Evolutionary conservation across 1,140 invertebrate species (phyloP), one percentile per base, ranked within the genome.

Genomic region (Tetramorium alpestre): DNA sequence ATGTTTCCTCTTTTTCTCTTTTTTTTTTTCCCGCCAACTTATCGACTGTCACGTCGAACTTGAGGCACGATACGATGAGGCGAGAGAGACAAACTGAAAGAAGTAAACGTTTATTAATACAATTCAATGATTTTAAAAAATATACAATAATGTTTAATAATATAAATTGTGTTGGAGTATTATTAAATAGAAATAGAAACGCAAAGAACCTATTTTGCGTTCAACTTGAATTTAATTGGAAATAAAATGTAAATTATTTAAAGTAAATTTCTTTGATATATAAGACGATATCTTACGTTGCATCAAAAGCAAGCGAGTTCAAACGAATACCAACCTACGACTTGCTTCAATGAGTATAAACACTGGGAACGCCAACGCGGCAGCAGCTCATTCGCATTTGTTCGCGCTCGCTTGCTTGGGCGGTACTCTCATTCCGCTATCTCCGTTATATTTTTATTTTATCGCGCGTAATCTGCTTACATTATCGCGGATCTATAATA

Each of bases 21-120:
- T 16, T 38, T 58, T 58, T 72, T 69, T 44, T 41, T 13, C 16
- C 13, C 25, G 6, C 18, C 78, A 25, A 51, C 38, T 81, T 81
- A 81, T 70, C 78, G 49, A 6, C 13, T 22, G 13, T 10, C 25
- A 6, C 11, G 7, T 82, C 16, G 38, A 58, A 44, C 6, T 82
- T 38, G 22, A 49, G 51, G 10, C 25, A 22, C 10, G 28, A 72
- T 58, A 7, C 33, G n/a, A 22, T 22, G 22, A 22, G 22, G 38
- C 8, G 18, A 49, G 47, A 84, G 38, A 44, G 38, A 25, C 3
- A 58, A 16, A 70, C 38, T 5, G 4, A 10, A 3, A 18, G 7
- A 44, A 69, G 28, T 22, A 60, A 75, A 28, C 51, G 16, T 44
- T 80, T 54, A 25, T 81, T 70, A 70, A 38, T 81, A 81, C 22